Evolutionary conservation across 2,113 vertebrate species (phyloP).

Genomic region (Mugil cephalus): DNA sequence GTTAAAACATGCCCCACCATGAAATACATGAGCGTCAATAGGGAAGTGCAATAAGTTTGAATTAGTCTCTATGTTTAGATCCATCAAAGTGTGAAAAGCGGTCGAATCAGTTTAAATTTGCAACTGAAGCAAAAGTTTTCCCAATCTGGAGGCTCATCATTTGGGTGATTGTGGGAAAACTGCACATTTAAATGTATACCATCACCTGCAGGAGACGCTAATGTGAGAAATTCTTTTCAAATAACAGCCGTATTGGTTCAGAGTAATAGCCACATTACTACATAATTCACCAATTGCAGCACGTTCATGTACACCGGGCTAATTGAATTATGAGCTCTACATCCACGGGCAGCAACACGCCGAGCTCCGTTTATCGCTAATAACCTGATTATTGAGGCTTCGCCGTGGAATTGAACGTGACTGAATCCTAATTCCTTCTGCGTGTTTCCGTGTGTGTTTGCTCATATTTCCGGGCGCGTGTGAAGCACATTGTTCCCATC

Average conservation of each 20-base stretch:
- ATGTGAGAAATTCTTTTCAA: conserved; percentile 44
- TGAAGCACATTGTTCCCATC: background rate
- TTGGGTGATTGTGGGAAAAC: conserved; percentile 38
- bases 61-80: conserved; percentile 14
- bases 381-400: conserved; percentile 74
- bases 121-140: background rate
- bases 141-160: conserved; percentile 30
- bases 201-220: conserved; percentile 25
- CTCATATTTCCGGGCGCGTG: background rate
- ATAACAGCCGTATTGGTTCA: conserved; percentile 41
- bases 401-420: conserved; percentile 36
- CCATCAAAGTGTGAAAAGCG: conserved; percentile 15
- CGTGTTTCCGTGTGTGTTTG: background rate
- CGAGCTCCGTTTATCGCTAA: conserved; percentile 64
- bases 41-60: conserved; percentile 9
- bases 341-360: conserved; percentile 20
- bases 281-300: conserved; percentile 35
- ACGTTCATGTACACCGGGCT: conserved; percentile 17
- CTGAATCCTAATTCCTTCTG: conserved; percentile 43
- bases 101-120: conserved; percentile 1
- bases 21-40: no score
- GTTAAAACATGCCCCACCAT: no score
- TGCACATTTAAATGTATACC: conserved; percentile 32
- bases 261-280: conserved; percentile 38
- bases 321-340: conserved; percentile 51